Evolutionary conservation across 2,113 vertebrate genomes (phyloP).

Genomic region (Sebastes fasciatus): DNA sequence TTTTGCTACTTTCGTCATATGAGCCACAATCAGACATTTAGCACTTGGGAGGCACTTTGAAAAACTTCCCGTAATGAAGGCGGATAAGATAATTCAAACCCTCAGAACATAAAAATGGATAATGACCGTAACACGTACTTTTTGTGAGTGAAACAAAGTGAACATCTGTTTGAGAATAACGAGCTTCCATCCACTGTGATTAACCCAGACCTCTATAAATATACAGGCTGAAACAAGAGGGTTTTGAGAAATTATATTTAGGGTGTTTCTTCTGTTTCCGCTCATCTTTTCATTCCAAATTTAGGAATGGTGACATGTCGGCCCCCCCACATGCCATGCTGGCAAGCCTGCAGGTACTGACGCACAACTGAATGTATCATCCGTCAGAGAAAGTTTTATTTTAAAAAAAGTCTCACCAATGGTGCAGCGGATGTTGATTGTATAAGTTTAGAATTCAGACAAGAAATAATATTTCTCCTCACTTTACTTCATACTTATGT

Average conservation of each 20-base stretch:
- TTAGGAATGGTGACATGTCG: background rate
- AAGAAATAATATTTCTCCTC: background rate
- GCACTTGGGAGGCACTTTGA: background rate
- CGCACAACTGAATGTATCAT: background rate
- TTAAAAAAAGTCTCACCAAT: background rate
- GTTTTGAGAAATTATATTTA: background rate
- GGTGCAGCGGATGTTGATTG: background rate
- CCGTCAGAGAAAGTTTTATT: background rate
- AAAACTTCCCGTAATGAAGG: background rate
- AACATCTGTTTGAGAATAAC: slow-evolving; percentile 1
- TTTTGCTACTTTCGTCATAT: slow-evolving; percentile 8
- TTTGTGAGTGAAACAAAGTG: slow-evolving; percentile 16
- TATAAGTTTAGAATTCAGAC: background rate
- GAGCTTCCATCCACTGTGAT: background rate
- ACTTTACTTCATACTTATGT: background rate
- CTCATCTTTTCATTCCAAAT: background rate
- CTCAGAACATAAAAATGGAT: background rate
- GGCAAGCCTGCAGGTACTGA: slow-evolving; percentile 1
- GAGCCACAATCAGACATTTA: background rate
- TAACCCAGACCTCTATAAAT: background rate
- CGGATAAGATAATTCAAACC: background rate
- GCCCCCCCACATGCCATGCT: background rate
- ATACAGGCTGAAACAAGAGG: background rate
- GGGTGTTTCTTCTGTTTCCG: background rate
- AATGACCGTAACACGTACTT: background rate